phyloP scores from a whole-genome alignment of 1,140 invertebrate genomes.

The Ericerus pela region DNA sequence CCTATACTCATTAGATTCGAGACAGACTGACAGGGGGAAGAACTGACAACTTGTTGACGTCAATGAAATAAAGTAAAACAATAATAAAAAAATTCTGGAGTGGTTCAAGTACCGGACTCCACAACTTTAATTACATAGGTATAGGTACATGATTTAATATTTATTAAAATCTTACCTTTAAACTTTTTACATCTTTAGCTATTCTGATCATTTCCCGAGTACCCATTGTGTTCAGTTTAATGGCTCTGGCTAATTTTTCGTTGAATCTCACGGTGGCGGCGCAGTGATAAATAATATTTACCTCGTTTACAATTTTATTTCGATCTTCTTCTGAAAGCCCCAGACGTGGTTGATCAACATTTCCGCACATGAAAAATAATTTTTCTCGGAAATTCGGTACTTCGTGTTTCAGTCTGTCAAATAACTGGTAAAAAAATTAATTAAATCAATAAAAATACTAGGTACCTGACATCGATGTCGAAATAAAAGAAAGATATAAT shows the following conservation, averaged over 20 bases:
- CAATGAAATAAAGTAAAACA: no score
- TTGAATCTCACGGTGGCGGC: conserved; percentile 78
- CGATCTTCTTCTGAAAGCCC: conserved; percentile 22
- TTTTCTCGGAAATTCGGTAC: conserved; percentile 29
- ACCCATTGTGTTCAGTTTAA: conserved; percentile 42
- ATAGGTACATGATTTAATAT: no score
- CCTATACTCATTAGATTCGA: no score
- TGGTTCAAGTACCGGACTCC: no score
- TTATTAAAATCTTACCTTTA: conserved; percentile 53
- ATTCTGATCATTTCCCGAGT: conserved; percentile 46
- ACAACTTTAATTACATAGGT: no score
- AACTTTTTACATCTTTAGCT: conserved; percentile 43
- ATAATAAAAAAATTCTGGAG: no score
- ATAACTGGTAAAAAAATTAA: conserved; percentile 20
- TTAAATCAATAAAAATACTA: no score
- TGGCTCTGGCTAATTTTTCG: conserved; percentile 53
- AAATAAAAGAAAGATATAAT: no score
- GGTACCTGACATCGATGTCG: no score
- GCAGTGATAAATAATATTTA: conserved; percentile 51
- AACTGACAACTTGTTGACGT: no score
- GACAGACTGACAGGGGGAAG: no score
- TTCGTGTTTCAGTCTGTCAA: conserved; percentile 25
- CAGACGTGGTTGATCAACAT: conserved; percentile 26
- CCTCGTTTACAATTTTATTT: conserved; percentile 12
- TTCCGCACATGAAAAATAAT: conserved; percentile 31